Base-by-base conservation (phyloP, 2,888 invertebrate genomes). In the Himalopsyche japonica region DNA sequence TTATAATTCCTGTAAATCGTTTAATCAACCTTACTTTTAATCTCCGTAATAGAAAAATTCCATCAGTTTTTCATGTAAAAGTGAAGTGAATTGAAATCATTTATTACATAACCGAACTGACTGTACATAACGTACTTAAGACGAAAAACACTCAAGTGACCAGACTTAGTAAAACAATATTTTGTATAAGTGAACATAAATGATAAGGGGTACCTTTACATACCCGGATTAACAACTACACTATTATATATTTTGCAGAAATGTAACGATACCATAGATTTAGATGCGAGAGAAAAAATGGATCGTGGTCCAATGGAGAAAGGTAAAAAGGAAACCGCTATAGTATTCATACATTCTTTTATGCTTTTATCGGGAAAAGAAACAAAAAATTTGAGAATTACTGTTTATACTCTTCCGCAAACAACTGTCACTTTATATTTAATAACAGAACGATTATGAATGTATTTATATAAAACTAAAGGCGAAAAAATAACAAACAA, bases 141-240 rank as follows among this genome's bases (percentile, higher is more conserved):
- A 57, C 57, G n/a, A 57, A 20, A 57, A 57, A 57, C 57, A 57
- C 57, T 8, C 57, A 10, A 57, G 57, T 57, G 57, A 57, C 57
- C 57, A 57, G 20, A 43, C 43, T 43, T 43, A 43, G 12, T 43
- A 15, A 57, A 57, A 57, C 57, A 57, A 57, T 57, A 10, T 57
- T 57, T 57, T 57, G 57, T 57, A 57, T 57, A 57, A 57, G 57
- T 57, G 57, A 57, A 57, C 20, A 43, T 79, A 79, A 24, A 77
- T 77, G 34, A 70, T 49, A 77, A 82, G 49, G 84, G 84, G 84
- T 84, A 84, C 84, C 84, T 84, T 84, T 84, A 84, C 84, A 84
- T 84, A 84, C 84, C 84, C 84, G 47, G 82, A 79, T 80, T 82
- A 47, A 34, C 43, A 43, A 43, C 70, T 79, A 70, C 81, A 79